These are phyloP conservation scores for Malurus splendens DNA, from an alignment of 2,797 vertebrate genomes.

Conservation along the genomic window DNA sequence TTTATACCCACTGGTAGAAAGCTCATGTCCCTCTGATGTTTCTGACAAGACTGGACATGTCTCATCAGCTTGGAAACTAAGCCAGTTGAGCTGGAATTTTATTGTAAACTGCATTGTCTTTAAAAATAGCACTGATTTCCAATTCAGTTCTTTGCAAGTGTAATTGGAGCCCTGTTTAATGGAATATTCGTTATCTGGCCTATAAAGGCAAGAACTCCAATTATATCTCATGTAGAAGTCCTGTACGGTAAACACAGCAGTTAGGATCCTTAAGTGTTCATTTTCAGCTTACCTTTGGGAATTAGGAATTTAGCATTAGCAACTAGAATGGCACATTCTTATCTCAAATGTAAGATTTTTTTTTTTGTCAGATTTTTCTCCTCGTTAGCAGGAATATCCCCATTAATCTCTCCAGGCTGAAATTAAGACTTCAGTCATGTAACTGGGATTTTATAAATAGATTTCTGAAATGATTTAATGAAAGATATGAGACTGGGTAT, in stretches of 20 bases:
- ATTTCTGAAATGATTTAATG: not conserved
- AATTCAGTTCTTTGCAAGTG: not conserved
- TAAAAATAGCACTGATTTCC: constrained; percentile 7
- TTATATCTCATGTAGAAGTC: not conserved
- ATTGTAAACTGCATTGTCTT: not conserved
- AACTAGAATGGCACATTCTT: not conserved
- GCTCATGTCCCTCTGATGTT: not conserved
- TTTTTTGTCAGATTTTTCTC: not conserved
- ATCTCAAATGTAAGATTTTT: not conserved
- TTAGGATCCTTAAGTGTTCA: not conserved
- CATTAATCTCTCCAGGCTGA: not conserved
- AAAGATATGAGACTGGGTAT: not conserved
- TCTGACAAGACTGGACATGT: not conserved
- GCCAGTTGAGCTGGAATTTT: not conserved
- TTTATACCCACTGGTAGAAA: not conserved
- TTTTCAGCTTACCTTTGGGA: not conserved
- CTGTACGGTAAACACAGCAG: not conserved
- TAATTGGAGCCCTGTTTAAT: not conserved
- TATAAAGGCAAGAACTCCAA: not conserved
- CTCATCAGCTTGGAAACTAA: not conserved
- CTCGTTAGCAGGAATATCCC: not conserved
- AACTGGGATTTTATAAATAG: not conserved
- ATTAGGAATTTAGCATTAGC: not conserved
- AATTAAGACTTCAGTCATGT: not conserved
- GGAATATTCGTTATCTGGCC: not conserved